Base-by-base conservation (phyloP, 2,888 invertebrate genomes). In the Sussaba pulchella region DNA sequence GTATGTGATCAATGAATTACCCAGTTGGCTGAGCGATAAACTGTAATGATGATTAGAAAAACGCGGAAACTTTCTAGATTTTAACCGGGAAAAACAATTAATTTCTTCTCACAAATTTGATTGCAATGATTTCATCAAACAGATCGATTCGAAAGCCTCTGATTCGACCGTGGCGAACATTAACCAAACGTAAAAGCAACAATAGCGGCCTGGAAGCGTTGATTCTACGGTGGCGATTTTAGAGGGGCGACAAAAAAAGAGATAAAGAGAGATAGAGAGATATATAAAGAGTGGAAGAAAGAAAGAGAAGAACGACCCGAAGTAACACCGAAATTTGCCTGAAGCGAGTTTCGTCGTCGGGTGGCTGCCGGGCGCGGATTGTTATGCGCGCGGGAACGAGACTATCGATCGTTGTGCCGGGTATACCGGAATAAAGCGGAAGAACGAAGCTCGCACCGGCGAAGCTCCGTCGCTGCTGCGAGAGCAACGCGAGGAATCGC, bases 311-410 rank as follows among this genome's bases (percentile, higher is more conserved):
- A 21, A 36, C 47, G 64, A 21, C 14, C n/a, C 50, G 41, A n/a
- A 21, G 41, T 54, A 57, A 31, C 14, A 31, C 71, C 71, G 50
- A 71, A 74, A 66, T 74, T 74, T 69, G 61, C 61, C 61, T 63
- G 61, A 63, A 69, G 63, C 61, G 61, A 59, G 54, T 45, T 59
- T 67, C 59, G 75, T 64, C 73, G 73, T 67, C 61, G 59, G 63
- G 52, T 31, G 69, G 36, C 69, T 52, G 67, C 6, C 21, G 63
- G 43, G 36, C 50, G 61, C 41, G 69, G 75, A 61, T 69, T 69
- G 75, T 76, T 76, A 76, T 69, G 69, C 63, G 75, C 69, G 50
- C 66, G 66, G 64, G 64, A 64, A 74, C 75, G 69, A 76, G 75
- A 75, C 75, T 75, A 75, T 75, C 75, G 75, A 75, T 75, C 67